Evolutionary conservation across 2,113 vertebrate genomes (phyloP), one percentile per base, ranked within the genome.

Genomic region (Anolis carolinensis): DNA sequence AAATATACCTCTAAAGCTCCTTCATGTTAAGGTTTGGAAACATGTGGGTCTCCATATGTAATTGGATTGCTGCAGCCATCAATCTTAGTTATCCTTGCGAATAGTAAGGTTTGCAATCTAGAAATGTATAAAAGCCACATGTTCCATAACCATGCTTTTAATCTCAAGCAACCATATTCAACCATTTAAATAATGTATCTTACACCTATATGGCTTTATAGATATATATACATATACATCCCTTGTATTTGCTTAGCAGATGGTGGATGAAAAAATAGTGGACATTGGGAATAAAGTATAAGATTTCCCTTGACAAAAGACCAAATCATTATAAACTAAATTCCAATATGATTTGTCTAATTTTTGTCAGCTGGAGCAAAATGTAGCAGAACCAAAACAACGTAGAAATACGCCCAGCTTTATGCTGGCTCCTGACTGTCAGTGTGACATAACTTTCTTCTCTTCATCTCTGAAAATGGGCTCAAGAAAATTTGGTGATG

Each of bases 1-100:
- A 88, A 88, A 89, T 90, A 73, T 90, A 79, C 71, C 82, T 86
- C 44, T 86, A 72, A 87, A 90, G 63, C 1, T 62, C 68, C n/a
- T 82, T 14, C 32, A 81, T 77, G 78, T 30, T 30, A 30, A 30
- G 63, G 63, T 23, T 25, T 23, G 10, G 65, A 30, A 68, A 68
- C 25, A 30, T 68, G 23, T 68, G 65, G 27, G 9, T 10, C 30
- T 68, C 27, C 27, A 11, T 25, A 68, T 68, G 65, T 27, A 30
- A 8, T 68, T 30, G 65, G 65, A 68, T 27, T 30, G 65, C 65
- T 10, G 1, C 25, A 30, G 4, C 10, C 25, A 68, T 68, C 65
- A 68, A 27, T 27, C 65, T 30, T 68, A 68, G 65, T 27, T 1
- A 68, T 25, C 23, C 30, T n/a, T 30, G 30, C 30, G 4, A 27